Evolutionary conservation across 2,888 invertebrate genomes (phyloP).

Genomic region (Apamea sordens): DNA sequence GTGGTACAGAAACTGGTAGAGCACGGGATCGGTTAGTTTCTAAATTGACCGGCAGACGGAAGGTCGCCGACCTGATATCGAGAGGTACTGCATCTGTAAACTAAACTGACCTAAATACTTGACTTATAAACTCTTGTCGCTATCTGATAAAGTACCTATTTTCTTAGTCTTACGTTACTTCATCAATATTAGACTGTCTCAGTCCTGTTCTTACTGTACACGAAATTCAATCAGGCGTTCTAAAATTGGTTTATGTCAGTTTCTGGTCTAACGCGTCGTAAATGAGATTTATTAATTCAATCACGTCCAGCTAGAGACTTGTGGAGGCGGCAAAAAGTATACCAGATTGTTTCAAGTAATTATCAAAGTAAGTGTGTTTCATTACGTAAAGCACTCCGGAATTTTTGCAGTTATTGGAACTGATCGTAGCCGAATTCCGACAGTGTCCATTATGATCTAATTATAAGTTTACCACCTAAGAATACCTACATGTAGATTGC

Average conservation of each 20-base stretch:
- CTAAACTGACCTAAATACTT: constrained; percentile 63
- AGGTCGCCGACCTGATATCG: constrained; percentile 74
- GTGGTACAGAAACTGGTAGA: constrained; percentile 79
- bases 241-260: constrained; percentile 35
- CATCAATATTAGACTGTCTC: constrained; percentile 24
- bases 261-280: constrained; percentile 47
- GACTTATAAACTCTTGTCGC: constrained; percentile 39
- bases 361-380: not conserved
- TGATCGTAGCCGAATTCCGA: not conserved
- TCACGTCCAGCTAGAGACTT: constrained; percentile 21
- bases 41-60: constrained; percentile 78
- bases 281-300: constrained; percentile 53
- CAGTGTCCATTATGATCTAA: too few species aligned
- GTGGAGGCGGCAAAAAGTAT: constrained; percentile 31
- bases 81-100: constrained; percentile 55
- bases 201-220: constrained; percentile 3
- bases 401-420: not conserved
- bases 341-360: constrained; percentile 30
- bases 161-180: constrained; percentile 32
- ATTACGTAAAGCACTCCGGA: constrained; percentile 1
- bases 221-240: constrained; percentile 48
- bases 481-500: too few species aligned
- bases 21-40: constrained; percentile 81
- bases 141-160: constrained; percentile 59
- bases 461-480: too few species aligned